Evolutionary conservation across 2,797 vertebrate genomes (phyloP), one percentile per base, ranked within the genome.

Genomic region (Poecilia wingei): DNA sequence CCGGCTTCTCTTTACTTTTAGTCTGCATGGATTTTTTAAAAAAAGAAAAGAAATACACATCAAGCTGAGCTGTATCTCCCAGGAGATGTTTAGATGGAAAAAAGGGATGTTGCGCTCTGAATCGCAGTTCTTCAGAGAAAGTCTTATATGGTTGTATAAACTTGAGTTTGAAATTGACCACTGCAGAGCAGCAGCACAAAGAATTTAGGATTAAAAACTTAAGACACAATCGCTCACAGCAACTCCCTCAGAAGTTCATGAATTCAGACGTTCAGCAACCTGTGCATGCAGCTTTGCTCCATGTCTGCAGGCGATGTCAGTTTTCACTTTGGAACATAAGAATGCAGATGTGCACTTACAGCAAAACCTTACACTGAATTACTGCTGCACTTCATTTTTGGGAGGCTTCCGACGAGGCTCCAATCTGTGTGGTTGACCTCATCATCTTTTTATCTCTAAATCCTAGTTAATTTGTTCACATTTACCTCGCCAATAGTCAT

Each of bases 11-110:
- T 82, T 87, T 79, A 79, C 59, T 75, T 57, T 88, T 86, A 78
- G 79, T 78, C 84, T 82, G 80, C 46, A 5, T 55, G 75, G 87
- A 88, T 84, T 82, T 84, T 82, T 81, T 94, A 49, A 18, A 47
- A 51, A 51, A 20, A 51, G 18, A 51, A 95, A 96, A 96, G 96
- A 96, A 97, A 97, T 93, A 96, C 93, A 94, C 94, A 97, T 95
- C 95, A 94, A 94, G 94, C 95, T 94, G 86, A 93, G 93, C 72
- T 95, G 95, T 96, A 96, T 97, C 96, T 96, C 95, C 89, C 90
- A 91, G 90, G 93, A 88, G 80, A 94, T 90, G 94, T 96, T 94
- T 93, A 94, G 94, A 95, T 96, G 95, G 18, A 94, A 95, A 93
- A 76, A 71, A 59, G 33, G 55, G 74, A 72, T 79, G 82, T 74